Evolutionary conservation across 2,797 vertebrate species (phyloP).

Genomic region (Leuciscus waleckii): DNA sequence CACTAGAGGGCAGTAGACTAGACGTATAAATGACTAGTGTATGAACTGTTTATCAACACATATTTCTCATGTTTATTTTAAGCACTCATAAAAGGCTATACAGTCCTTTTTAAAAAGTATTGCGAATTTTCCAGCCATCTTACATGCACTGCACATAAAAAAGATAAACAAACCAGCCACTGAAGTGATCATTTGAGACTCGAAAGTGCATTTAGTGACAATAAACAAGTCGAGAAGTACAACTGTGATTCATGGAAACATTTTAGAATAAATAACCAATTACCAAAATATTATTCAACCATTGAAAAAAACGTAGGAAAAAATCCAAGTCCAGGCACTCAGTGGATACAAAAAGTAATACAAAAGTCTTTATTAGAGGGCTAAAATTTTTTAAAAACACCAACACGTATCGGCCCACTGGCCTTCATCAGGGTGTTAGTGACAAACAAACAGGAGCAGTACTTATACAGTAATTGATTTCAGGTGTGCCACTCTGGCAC

Average conservation of each 20-base stretch:
- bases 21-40: no score
- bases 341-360: no score
- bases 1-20: slow-evolving; percentile 2
- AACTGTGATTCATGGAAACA: neutral
- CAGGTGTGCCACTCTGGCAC: no score
- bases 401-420: no score
- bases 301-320: no score
- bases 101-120: neutral
- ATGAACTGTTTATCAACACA: slow-evolving; percentile 9
- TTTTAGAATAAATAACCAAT: neutral
- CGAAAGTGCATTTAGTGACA: neutral
- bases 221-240: neutral
- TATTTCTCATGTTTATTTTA: neutral
- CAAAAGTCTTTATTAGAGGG: no score
- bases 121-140: neutral
- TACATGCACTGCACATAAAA: neutral
- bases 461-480: no score
- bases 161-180: neutral
- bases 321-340: no score
- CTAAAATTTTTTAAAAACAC: no score
- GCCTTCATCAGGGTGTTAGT: no score
- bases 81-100: neutral
- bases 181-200: neutral
- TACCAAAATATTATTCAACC: no score
- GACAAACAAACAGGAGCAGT: no score